phyloP scores from a whole-genome alignment of 2,797 vertebrate genomes.

The Loris lydekkerianus region DNA sequence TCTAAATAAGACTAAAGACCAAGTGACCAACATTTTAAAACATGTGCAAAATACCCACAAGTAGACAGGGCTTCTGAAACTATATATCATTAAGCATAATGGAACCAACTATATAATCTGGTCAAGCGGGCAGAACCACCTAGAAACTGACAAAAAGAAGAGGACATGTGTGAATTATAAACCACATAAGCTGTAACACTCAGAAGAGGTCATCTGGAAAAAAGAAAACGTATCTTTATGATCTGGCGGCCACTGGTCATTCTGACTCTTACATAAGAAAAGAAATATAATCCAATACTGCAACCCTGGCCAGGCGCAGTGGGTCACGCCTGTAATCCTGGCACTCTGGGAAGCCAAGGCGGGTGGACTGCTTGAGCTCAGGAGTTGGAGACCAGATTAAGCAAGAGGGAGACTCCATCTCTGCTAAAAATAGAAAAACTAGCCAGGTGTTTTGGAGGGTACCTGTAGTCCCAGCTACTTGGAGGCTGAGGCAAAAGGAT shows the following conservation, averaged over 20 bases:
- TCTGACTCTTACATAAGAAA: not conserved
- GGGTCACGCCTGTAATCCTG: too few species aligned
- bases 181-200: not conserved
- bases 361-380: too few species aligned
- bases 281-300: not conserved
- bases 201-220: conserved; percentile 9
- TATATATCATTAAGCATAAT: not conserved
- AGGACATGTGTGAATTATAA: not conserved
- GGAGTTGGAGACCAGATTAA: too few species aligned
- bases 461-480: too few species aligned
- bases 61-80: conserved; percentile 12
- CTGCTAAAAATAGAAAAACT: too few species aligned
- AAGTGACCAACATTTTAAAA: conserved; percentile 30
- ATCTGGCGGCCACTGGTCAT: conserved; percentile 20
- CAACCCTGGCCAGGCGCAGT: too few species aligned
- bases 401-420: too few species aligned
- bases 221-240: conserved; percentile 4
- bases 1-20: conserved; percentile 24
- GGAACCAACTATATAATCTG: not conserved
- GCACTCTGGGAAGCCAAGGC: too few species aligned
- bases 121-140: not conserved
- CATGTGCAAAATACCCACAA: not conserved
- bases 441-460: too few species aligned
- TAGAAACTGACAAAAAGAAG: not conserved
- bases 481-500: too few species aligned